Percentiles rank a stretch among this genome's conserved stretches.
phyloP scores from a whole-genome alignment of 2,113 vertebrate species.

The Cyprinus carpio region DNA sequence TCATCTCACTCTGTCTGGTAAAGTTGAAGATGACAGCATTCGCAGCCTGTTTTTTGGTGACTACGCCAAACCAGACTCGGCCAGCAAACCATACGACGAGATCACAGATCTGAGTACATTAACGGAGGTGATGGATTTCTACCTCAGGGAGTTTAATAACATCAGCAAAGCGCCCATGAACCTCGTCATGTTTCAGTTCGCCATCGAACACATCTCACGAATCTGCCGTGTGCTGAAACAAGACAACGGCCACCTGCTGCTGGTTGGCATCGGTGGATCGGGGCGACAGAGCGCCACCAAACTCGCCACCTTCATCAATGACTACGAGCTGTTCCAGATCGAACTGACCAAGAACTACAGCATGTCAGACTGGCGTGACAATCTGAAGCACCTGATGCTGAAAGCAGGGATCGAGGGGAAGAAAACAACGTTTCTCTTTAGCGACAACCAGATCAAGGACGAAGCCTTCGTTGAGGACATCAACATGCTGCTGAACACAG shows the following conservation, averaged over 20 bases:
- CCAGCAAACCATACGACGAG: slow-evolving; percentile 82
- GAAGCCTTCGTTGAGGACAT: slow-evolving; percentile 89
- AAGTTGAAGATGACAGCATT: slow-evolving; percentile 81
- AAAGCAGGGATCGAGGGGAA: slow-evolving; percentile 80
- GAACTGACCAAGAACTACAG: slow-evolving; percentile 88
- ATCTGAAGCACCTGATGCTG: slow-evolving; percentile 86
- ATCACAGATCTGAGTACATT: slow-evolving; percentile 83
- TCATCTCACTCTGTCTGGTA: slow-evolving; percentile 81
- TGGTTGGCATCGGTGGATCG: slow-evolving; percentile 88
- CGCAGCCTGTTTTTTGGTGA: slow-evolving; percentile 91
- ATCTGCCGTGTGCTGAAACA: slow-evolving; percentile 91
- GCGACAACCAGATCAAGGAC: slow-evolving; percentile 89
- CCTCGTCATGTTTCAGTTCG: slow-evolving; percentile 92
- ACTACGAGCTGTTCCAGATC: slow-evolving; percentile 85
- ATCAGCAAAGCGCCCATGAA: slow-evolving; percentile 89
- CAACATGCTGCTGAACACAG: slow-evolving; percentile 90
- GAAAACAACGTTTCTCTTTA: slow-evolving; percentile 82
- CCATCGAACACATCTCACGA: slow-evolving; percentile 90
- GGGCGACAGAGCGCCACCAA: slow-evolving; percentile 87
- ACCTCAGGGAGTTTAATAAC: slow-evolving; percentile 88
- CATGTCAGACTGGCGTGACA: slow-evolving; percentile 84
- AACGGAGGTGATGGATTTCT: slow-evolving; percentile 83
- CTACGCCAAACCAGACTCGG: slow-evolving; percentile 76
- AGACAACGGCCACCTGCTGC: slow-evolving; percentile 84
- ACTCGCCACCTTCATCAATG: slow-evolving; percentile 84